Evolutionary conservation across 2,113 vertebrate genomes (phyloP).

Genomic region (Jaculus jaculus): DNA sequence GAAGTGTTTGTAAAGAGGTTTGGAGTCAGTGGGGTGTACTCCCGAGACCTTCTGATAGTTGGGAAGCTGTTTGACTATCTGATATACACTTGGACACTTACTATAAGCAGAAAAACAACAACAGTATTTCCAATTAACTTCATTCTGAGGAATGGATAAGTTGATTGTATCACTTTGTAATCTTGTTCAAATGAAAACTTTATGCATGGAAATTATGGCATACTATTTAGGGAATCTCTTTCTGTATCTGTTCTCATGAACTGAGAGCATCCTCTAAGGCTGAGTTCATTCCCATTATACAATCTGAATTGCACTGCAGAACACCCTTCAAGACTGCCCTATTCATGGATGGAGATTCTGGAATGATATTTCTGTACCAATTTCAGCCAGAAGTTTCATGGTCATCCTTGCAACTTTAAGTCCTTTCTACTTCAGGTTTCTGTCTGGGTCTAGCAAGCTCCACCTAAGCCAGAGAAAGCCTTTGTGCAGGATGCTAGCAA

Average conservation of each 20-base stretch:
- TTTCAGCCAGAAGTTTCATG: not conserved
- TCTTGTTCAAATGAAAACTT: constrained; percentile 16
- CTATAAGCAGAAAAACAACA: not conserved
- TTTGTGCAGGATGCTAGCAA: not conserved
- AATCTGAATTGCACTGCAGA: not conserved
- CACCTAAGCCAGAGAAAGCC: not conserved
- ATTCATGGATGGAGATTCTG: not conserved
- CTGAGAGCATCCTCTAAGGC: not conserved
- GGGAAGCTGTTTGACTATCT: not conserved
- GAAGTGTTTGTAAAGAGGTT: not conserved
- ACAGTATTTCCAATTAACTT: not conserved
- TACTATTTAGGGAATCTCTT: not conserved
- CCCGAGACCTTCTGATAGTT: not conserved
- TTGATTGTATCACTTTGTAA: not conserved
- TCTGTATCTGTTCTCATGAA: not conserved
- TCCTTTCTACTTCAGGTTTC: not conserved
- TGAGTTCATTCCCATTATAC: not conserved
- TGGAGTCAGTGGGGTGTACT: not conserved
- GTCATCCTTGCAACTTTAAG: not conserved
- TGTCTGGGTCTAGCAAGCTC: not conserved
- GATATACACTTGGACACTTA: not conserved
- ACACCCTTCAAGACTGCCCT: not conserved
- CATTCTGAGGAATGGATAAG: not conserved
- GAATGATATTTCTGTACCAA: not conserved
- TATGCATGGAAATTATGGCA: not conserved